Conservation (phyloP, 1,140 invertebrate species). For the Bactericera cockerelli region DNA sequence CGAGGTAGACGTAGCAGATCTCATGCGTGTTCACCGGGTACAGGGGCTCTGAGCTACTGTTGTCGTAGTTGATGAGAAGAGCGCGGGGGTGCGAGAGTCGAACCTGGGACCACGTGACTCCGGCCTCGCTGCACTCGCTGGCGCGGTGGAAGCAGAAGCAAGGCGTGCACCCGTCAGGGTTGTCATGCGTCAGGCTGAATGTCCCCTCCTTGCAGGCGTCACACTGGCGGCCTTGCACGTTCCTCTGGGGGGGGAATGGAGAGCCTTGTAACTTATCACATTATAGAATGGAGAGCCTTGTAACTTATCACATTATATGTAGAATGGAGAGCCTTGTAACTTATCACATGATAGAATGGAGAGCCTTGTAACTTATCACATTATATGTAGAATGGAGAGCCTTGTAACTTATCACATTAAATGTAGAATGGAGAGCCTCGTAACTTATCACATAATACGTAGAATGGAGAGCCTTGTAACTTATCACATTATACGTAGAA, state of each 20-base stretch:
- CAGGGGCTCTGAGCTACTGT: constrained; percentile 24
- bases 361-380: no score
- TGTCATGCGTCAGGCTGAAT: constrained; percentile 55
- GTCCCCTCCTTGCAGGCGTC: constrained; percentile 67
- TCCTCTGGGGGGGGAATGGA: constrained; percentile 40
- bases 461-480: no score
- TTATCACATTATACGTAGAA: no score
- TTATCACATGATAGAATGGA: no score
- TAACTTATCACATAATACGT: no score
- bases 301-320: no score
- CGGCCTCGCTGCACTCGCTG: constrained; percentile 55
- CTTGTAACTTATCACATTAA: no score
- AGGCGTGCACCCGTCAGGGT: constrained; percentile 62
- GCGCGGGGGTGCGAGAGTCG: constrained; percentile 39
- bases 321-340: no score
- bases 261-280: no score
- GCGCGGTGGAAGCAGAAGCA: constrained; percentile 77
- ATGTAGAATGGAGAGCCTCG: no score
- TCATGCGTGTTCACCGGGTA: constrained; percentile 31
- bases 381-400: no score
- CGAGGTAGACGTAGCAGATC: constrained; percentile 34
- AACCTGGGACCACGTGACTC: constrained; percentile 57
- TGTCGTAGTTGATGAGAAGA: constrained; percentile 36
- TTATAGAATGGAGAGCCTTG: no score
- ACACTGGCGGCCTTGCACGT: constrained; percentile 67